Evolutionary conservation across 2,113 vertebrate species (phyloP), one percentile per base, ranked within the genome.

Genomic region (Gymnogyps californianus): DNA sequence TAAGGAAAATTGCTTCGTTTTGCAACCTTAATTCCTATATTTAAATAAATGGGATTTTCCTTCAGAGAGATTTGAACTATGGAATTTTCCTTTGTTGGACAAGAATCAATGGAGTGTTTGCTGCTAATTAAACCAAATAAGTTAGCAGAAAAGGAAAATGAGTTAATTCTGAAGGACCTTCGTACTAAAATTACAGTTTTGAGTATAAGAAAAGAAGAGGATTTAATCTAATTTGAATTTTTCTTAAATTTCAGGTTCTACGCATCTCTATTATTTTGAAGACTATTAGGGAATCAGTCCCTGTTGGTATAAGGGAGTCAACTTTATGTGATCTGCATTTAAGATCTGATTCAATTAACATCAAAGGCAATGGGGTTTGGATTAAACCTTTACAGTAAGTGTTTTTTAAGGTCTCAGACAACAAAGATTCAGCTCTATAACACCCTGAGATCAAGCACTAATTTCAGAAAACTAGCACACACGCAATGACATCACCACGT

Each of bases 1-100:
- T 94, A 89, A 80, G 91, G 96, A 97, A 97, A 97, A 91, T 70
- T 52, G 26, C 40, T 84, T 91, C n/a, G 0, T 84, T 97, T 97
- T 95, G 95, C 83, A 90, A 84, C 77, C 31, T 4, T 84, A 89
- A 96, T 95, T 96, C 93, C 91, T 92, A 64, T 83, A 75, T 87
- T 94, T 93, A 94, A 96, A 91, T 86, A 92, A 96, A 91, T 54
- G 64, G 92, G 91, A 94, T 97, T 97, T 98, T 97, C 95, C 95
- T 93, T 96, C 62, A 72, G 71, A 96, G 71, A 90, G 67, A 58
- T 88, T 57, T 82, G 84, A 96, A 83, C 79, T 90, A 83, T 13
- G 93, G 95, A 97, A 97, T 95, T 96, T 96, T 97, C 86, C 93
- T 97, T 95, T 93, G 82, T 90, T 96, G 86, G 96, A 82, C 51